Evolutionary conservation across 2,797 vertebrate species (phyloP).

Genomic region (Columba guinea): DNA sequence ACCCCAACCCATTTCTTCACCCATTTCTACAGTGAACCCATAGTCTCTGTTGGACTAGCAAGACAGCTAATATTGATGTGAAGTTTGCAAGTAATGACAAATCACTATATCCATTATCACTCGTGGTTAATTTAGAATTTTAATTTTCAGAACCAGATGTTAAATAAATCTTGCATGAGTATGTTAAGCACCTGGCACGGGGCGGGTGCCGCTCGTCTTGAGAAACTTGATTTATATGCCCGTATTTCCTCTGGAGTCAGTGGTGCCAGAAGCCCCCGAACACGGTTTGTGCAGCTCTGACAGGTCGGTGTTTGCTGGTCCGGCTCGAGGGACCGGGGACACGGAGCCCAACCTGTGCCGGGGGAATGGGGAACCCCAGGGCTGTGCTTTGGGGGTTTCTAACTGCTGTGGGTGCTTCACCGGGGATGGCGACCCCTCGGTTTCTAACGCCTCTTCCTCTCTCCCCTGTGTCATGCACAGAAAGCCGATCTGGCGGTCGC

Average conservation of each 20-base stretch:
- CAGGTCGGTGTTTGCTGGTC: no score
- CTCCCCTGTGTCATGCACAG: conserved; percentile 70
- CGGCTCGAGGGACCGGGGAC: no score
- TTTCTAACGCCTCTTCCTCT: background rate
- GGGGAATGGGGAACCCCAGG: background rate
- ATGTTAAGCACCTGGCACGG: background rate
- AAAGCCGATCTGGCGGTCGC: conserved; percentile 96
- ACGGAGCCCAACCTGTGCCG: background rate
- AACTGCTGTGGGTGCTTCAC: background rate
- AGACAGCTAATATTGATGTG: background rate
- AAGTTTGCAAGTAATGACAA: background rate
- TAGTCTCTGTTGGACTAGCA: background rate
- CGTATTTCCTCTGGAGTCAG: background rate
- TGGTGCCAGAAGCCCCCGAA: background rate
- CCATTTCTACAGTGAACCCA: background rate
- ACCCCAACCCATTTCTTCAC: background rate
- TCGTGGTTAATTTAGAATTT: conserved; percentile 8
- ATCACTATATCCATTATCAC: background rate
- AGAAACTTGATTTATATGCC: background rate
- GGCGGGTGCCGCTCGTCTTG: background rate
- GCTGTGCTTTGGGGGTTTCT: accelerated
- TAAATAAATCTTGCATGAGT: background rate
- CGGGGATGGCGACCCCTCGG: background rate
- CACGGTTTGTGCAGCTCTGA: no score
- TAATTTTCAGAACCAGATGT: conserved; percentile 34